Evolutionary conservation across 2,797 vertebrate genomes (phyloP).

Genomic region (Melanotaenia nigrans): DNA sequence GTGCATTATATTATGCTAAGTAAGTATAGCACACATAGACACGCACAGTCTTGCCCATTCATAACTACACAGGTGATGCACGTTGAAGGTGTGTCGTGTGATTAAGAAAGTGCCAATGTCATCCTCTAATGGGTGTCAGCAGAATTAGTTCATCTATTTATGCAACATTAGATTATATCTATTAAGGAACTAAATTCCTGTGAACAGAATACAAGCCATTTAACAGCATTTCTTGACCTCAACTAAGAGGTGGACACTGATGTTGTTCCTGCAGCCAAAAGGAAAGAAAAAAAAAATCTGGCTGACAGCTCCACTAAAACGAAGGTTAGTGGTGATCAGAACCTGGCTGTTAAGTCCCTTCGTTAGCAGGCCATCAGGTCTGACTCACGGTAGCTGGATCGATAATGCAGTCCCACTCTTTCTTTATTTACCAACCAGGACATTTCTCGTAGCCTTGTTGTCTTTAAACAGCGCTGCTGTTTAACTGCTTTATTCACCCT

Average conservation of each 20-base stretch:
- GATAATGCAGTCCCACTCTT: conserved; percentile 83
- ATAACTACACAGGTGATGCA: conserved; percentile 51
- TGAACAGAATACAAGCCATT: conserved; percentile 68
- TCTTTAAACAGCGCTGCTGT: conserved; percentile 85
- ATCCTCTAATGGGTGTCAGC: conserved; percentile 67
- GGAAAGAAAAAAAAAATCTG: conserved; percentile 41
- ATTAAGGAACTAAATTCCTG: conserved; percentile 61
- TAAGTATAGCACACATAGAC: conserved; percentile 54
- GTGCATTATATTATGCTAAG: conserved; percentile 70
- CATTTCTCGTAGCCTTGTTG: conserved; percentile 86
- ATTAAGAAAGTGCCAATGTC: conserved; percentile 54
- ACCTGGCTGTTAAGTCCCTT: conserved; percentile 79
- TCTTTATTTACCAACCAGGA: conserved; percentile 89
- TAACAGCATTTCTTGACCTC: conserved; percentile 71
- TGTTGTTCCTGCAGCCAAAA: conserved; percentile 56
- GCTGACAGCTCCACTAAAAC: conserved; percentile 64
- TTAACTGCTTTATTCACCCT: conserved; percentile 91
- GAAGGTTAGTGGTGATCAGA: conserved; percentile 70
- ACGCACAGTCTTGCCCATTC: conserved; percentile 28
- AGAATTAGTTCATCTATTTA: conserved; percentile 73
- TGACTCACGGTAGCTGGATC: conserved; percentile 78
- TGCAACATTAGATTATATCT: conserved; percentile 70
- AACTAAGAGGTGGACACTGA: conserved; percentile 52
- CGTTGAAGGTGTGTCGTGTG: conserved; percentile 56
- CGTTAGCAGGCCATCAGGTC: conserved; percentile 79